A percentile compares a stretch with the other conserved stretches of the same genome.
Conservation (phyloP, 2,888 invertebrate genomes). For the Hydropsyche betteni region DNA sequence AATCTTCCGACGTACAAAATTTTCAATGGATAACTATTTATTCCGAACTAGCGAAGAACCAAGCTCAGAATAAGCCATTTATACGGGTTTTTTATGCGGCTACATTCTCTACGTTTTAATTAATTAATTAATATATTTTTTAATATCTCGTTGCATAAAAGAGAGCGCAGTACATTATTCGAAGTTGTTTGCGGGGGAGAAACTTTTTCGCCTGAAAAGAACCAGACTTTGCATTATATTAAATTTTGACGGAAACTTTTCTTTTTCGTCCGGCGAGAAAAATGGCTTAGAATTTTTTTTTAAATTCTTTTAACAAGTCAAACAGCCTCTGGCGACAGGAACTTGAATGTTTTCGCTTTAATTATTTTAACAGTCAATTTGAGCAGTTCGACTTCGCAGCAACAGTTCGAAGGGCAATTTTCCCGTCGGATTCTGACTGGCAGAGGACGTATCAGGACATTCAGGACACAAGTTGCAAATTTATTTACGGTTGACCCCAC, state of each 20-base stretch:
- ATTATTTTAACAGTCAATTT: conserved; percentile 30
- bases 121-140: too few species aligned
- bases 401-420: conserved; percentile 27
- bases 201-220: conserved; percentile 1
- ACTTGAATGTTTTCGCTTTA: conserved; percentile 9
- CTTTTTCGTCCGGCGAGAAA: conserved; percentile 3
- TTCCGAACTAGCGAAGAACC: too few species aligned
- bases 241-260: conserved; percentile 10
- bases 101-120: too few species aligned
- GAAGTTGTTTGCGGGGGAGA: neutral
- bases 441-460: conserved; percentile 18
- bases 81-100: too few species aligned
- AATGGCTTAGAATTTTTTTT: conserved; percentile 9
- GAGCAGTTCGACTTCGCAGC: neutral
- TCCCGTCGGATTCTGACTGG: conserved; percentile 17
- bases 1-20: too few species aligned
- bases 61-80: too few species aligned
- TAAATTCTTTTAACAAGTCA: conserved; percentile 18
- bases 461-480: conserved; percentile 13
- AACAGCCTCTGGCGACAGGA: neutral
- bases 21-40: too few species aligned
- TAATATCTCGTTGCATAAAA: too few species aligned
- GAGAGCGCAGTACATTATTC: neutral
- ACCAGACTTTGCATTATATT: conserved; percentile 13
- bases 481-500: conserved; percentile 15